Base-by-base conservation (phyloP, 2,113 vertebrate genomes). In the Sturnira hondurensis region DNA sequence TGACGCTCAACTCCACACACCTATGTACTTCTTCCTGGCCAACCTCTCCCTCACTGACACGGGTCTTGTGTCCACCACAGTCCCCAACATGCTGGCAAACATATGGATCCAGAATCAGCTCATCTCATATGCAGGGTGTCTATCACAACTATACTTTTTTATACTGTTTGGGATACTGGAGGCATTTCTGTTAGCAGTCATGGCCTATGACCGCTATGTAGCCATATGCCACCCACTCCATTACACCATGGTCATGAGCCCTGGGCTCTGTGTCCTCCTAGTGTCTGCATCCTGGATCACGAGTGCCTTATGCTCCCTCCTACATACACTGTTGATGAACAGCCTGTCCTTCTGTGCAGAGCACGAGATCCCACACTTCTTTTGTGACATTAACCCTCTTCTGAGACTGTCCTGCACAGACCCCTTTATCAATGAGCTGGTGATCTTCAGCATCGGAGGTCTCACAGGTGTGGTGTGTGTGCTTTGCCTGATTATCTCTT, bases 11-110 rank as follows among this genome's bases (percentile, higher is more conserved):
- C 96, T 97, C 31, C 87, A 95, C 52, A 82, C 81, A 1, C 96
- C 97, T 36, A 96, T 96, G 96, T 96, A 95, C 73, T 97, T 96
- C 76, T 97, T 96, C 85, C 77, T 96, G 38, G 93, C 86, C 61
- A 97, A 94, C 41, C 88, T 97, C 20, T 97, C 93, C 38, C 50
- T 97, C 5, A 33, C 89, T 24, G 96, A 97, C 45, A 3, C 89
- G 9, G 95, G 96, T 50, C 96, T 97, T 26, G 91, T 94, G 33
- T 96, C 96, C 41, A 97, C 92, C 26, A 82, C 89, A 22, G 89
- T 97, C 41, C 93, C 96, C 65, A 96, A 97, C 52, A 97, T 97
- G 96, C 68, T 97, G 58, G 52, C 94, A 71, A 95, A 93, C 82
- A 93, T 82, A 31, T 67, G 87, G 71, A 67, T 90, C 76, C 93